Evolutionary conservation across 2,113 vertebrate genomes (phyloP).

Genomic region (Phrynosoma blainvillii): DNA sequence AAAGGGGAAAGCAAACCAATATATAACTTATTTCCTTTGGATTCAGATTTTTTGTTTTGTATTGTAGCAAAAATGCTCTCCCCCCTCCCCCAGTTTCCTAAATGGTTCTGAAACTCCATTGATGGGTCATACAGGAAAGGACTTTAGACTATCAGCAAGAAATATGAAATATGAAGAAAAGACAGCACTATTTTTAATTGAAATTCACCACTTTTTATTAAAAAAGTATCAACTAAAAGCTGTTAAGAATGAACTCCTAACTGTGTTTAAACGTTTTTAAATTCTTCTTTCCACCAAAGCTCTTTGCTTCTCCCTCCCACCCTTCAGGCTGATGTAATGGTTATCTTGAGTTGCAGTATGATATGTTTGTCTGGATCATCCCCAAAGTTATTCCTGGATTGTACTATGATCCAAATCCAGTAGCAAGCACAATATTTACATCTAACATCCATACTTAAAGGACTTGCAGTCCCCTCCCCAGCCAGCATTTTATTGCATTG

Average conservation of each 20-base stretch:
- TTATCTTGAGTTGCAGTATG: background rate
- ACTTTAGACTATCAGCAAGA: background rate
- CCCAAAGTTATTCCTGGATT: conserved; percentile 23
- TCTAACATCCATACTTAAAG: conserved; percentile 64
- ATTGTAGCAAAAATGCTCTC: background rate
- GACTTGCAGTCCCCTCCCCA: conserved; percentile 50
- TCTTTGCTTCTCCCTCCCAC: background rate
- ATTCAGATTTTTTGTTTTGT: background rate
- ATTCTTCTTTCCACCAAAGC: background rate
- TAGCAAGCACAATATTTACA: conserved; percentile 57
- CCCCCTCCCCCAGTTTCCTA: background rate
- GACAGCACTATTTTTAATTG: background rate
- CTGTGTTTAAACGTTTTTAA: background rate
- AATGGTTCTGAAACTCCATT: background rate
- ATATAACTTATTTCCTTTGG: background rate
- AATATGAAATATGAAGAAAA: background rate
- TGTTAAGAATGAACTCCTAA: background rate
- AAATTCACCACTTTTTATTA: background rate
- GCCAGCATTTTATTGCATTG: conserved; percentile 50
- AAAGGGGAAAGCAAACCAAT: too few relatives aligned
- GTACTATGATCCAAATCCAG: conserved; percentile 7
- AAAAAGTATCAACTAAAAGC: background rate
- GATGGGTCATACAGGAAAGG: background rate
- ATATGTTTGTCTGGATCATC: background rate
- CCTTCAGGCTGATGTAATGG: background rate